Base-by-base conservation (phyloP, 1,140 invertebrate genomes). In the Dermatophagoides farinae region DNA sequence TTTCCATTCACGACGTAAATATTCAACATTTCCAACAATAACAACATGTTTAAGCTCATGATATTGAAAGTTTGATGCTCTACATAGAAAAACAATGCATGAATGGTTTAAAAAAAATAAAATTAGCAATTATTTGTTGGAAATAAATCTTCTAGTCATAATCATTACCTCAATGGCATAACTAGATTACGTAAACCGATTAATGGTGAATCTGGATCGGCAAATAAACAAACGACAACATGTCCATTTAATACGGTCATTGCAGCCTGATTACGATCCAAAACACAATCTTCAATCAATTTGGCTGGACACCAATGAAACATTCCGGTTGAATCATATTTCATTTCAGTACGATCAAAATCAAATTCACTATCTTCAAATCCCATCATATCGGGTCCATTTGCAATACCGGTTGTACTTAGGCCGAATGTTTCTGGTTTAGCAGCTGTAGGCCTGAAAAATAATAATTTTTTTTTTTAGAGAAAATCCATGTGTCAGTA, bases 1-100 rank as follows among this genome's bases (percentile, higher is more conserved):
- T 75, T 97, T 97, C 95, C 95, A 98, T 75, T 99, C 95, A 66
- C 74, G 68, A 66, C 88, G 78, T 65, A 98, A 86, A 71, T 98
- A 98, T 69, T 98, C 93, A 62, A 96, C 86, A 68, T 95, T 92
- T 49, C 95, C 95, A 63, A 98, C 92, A 69, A 99, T 96, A 58
- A 99, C 91, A 67, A 97, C 91, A 75, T 97, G 92, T 75, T 97
- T 97, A 66, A 99, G 80, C 77, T 99, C 95, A 73, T 97, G 89
- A 73, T 96, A 97, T 76, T 98, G 93, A 76, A 98, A 97, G 77
- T 98, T 98, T 69, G 90, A 96, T 65, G 95, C 93, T 71, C 87
- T 76, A 25, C 1, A 44, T 4, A 55, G 2, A 1, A 22, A 38
- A n/a, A 38, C 5, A 10, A 44, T 2, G 11, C 4, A 16, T 43